Evolutionary conservation across 1,140 invertebrate genomes (phyloP).

Genomic region (Rhopalosiphum maidis): DNA sequence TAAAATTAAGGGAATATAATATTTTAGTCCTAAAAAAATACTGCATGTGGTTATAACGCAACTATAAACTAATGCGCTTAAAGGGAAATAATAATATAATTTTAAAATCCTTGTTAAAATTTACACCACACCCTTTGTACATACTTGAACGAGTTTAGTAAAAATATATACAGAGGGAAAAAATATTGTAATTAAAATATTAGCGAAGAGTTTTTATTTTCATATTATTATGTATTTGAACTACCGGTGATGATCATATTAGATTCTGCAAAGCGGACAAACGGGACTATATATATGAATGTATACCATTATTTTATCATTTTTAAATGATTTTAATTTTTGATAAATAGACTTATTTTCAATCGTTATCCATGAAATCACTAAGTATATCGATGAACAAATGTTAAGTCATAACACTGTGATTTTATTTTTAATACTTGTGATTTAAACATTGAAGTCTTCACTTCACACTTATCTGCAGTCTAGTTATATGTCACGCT

Average conservation of each 20-base stretch:
- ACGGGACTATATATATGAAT: not conserved
- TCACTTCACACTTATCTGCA: not conserved
- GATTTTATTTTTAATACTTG: too few species aligned
- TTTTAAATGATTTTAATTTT: not conserved
- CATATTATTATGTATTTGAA: not conserved
- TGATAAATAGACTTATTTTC: not conserved
- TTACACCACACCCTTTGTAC: not conserved
- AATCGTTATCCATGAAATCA: not conserved
- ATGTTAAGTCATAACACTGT: not conserved
- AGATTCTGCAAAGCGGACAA: not conserved
- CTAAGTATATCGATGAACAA: not conserved
- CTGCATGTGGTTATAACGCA: too few species aligned
- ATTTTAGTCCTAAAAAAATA: not conserved
- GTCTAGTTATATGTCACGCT: not conserved
- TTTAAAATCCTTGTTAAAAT: conserved; percentile 12
- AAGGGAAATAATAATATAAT: not conserved
- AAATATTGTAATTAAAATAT: conserved; percentile 19
- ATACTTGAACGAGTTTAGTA: not conserved
- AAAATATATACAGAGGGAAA: not conserved
- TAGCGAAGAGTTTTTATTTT: not conserved
- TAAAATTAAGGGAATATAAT: not conserved
- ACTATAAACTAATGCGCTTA: not conserved
- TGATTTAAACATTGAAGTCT: not conserved
- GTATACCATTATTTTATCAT: not conserved
- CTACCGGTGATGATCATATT: not conserved